These are phyloP conservation scores for Cossypha caffra DNA, from an alignment of 2,797 vertebrate species.

Conservation along the genomic window DNA sequence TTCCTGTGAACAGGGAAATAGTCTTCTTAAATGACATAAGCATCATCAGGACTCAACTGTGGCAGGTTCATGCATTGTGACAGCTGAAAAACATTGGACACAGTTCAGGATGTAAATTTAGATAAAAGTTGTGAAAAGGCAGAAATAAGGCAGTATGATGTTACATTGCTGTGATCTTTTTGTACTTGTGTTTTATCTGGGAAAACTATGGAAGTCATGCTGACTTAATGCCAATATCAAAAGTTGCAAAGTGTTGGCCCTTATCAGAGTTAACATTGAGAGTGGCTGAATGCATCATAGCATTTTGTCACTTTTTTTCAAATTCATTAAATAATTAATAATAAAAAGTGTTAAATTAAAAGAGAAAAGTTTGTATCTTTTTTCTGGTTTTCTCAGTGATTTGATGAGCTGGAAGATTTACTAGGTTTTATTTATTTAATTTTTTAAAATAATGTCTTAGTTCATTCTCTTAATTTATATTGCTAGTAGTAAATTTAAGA, in stretches of 20 bases:
- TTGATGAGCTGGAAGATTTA: not conserved
- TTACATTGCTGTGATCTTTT: not conserved
- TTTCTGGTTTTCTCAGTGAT: not conserved
- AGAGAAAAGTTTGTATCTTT: not conserved
- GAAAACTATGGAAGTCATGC: not conserved
- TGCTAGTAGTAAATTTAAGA: not conserved
- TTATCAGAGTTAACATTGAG: not conserved
- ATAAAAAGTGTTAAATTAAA: not conserved
- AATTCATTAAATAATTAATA: constrained; percentile 30
- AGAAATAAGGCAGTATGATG: not conserved
- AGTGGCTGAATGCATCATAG: constrained; percentile 9
- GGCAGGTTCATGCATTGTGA: not conserved
- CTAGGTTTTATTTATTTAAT: not conserved
- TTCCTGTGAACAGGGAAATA: not conserved
- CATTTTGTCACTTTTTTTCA: constrained; percentile 2
- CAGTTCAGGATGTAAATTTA: not conserved
- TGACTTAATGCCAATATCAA: not conserved
- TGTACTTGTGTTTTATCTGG: not conserved
- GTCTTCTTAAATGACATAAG: not conserved
- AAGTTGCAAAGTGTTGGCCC: not conserved
- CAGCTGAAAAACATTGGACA: not conserved
- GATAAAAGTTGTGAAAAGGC: not conserved
- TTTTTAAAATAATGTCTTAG: not conserved
- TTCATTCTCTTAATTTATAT: not conserved
- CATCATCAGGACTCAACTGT: not conserved